These are phyloP conservation scores for Diaperis boleti DNA, from an alignment of 2,888 invertebrate genomes.

Conservation along the genomic window DNA sequence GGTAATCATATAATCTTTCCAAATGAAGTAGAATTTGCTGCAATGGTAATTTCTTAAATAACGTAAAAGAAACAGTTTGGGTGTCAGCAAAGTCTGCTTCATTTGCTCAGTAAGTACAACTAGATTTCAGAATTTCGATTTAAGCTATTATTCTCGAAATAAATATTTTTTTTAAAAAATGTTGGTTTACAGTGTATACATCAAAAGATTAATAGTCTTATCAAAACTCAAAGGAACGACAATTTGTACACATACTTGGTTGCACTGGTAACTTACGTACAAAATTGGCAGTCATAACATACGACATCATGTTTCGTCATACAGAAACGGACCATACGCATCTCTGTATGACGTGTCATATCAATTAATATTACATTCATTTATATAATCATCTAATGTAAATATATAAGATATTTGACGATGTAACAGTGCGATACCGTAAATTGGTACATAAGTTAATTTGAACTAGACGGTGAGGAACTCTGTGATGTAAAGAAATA, in stretches of 20 bases:
- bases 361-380: slow-evolving; percentile 47
- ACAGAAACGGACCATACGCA: slow-evolving; percentile 27
- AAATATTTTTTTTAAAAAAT: slow-evolving; percentile 55
- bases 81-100: slow-evolving; percentile 47
- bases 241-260: slow-evolving; percentile 66
- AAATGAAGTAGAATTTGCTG: slow-evolving; percentile 53
- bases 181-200: slow-evolving; percentile 53
- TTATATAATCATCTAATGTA: slow-evolving; percentile 58
- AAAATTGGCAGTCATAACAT: slow-evolving; percentile 62
- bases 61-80: slow-evolving; percentile 31
- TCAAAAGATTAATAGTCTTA: slow-evolving; percentile 56
- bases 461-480: slow-evolving; percentile 30
- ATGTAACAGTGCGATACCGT: slow-evolving; percentile 49
- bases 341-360: slow-evolving; percentile 53
- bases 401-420: slow-evolving; percentile 58
- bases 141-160: slow-evolving; percentile 51
- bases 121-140: slow-evolving; percentile 36
- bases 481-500: slow-evolving; percentile 37
- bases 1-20: slow-evolving; percentile 56
- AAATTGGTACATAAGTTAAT: slow-evolving; percentile 7
- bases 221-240: slow-evolving; percentile 62
- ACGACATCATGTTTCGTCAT: slow-evolving; percentile 45
- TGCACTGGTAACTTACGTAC: slow-evolving; percentile 66
- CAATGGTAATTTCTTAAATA: slow-evolving; percentile 14
- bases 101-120: slow-evolving; percentile 44